A percentile compares a stretch with the other conserved stretches of the same genome.
phyloP scores from a whole-genome alignment of 2,888 invertebrate species.

The Dioctria linearis region DNA sequence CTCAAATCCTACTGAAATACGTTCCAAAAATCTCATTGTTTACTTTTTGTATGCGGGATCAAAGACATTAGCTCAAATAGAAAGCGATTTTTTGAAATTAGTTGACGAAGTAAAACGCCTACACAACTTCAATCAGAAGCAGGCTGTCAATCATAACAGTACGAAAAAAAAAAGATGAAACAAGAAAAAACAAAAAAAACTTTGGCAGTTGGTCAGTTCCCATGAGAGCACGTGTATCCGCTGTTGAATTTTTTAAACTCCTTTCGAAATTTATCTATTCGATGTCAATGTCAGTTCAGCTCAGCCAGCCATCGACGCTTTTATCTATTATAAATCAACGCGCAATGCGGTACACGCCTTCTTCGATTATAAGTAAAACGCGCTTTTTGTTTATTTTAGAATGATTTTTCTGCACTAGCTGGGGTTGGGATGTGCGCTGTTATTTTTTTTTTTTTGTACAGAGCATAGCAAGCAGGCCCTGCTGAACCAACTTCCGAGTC shows the following conservation, averaged over 20 bases:
- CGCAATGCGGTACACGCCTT: neutral
- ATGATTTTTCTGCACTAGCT: neutral
- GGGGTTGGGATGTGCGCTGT: neutral
- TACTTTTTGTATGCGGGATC: conserved; percentile 28
- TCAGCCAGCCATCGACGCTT: neutral
- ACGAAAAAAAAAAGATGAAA: neutral
- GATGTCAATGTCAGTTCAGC: conserved; percentile 30
- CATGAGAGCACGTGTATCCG: conserved; percentile 10
- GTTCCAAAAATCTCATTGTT: conserved; percentile 5
- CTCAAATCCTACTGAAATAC: neutral
- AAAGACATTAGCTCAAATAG: conserved; percentile 21
- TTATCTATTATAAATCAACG: neutral
- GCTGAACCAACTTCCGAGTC: no score
- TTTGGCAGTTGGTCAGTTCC: neutral
- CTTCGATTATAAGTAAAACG: neutral
- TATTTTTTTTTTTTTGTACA: neutral
- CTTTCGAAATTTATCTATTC: conserved; percentile 12
- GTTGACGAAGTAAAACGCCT: conserved; percentile 2
- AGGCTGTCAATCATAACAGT: conserved; percentile 4
- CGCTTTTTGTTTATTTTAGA: neutral
- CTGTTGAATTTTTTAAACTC: neutral
- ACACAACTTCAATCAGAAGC: neutral
- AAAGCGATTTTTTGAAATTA: neutral
- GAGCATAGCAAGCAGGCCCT: neutral
- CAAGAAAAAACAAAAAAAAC: neutral